Evolutionary conservation across 2,113 vertebrate genomes (phyloP).

Genomic region (Gila orcuttii): DNA sequence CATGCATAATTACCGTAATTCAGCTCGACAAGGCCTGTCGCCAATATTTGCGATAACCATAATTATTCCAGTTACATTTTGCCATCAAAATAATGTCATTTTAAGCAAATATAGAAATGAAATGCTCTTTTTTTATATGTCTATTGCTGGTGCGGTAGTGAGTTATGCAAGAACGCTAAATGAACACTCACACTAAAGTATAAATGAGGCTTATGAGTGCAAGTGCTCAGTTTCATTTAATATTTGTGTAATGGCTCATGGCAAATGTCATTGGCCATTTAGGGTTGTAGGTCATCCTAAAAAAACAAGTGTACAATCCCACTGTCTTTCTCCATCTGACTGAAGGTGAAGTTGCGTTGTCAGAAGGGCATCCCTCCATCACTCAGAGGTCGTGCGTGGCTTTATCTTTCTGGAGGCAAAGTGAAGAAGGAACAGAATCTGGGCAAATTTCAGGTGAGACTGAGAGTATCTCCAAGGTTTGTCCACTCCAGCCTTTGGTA

Average conservation of each 20-base stretch:
- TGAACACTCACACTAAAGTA: background rate
- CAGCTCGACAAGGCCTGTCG: background rate
- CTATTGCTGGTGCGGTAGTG: background rate
- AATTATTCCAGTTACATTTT: background rate
- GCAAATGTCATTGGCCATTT: background rate
- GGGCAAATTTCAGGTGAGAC: slow-evolving; percentile 86
- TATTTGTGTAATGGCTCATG: background rate
- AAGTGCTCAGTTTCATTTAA: background rate
- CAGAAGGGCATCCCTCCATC: slow-evolving; percentile 98
- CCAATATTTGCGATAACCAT: background rate
- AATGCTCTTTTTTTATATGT: background rate
- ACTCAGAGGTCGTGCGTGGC: slow-evolving; percentile 92
- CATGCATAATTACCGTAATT: background rate
- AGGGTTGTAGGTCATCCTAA: background rate
- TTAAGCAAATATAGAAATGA: background rate
- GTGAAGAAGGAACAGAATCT: slow-evolving; percentile 90
- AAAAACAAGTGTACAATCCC: background rate
- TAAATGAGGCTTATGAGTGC: background rate
- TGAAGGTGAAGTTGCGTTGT: slow-evolving; percentile 92
- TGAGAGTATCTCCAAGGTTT: slow-evolving; percentile 65
- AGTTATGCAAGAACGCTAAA: background rate
- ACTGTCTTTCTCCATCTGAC: slow-evolving; percentile 5
- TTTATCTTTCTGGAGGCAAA: slow-evolving; percentile 92
- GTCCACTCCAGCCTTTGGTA: background rate
- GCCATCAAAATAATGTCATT: background rate